A percentile compares a stretch with the other conserved stretches of the same genome.
Conservation (phyloP, 2,113 vertebrate genomes). For the Phaethornis superciliosus region DNA sequence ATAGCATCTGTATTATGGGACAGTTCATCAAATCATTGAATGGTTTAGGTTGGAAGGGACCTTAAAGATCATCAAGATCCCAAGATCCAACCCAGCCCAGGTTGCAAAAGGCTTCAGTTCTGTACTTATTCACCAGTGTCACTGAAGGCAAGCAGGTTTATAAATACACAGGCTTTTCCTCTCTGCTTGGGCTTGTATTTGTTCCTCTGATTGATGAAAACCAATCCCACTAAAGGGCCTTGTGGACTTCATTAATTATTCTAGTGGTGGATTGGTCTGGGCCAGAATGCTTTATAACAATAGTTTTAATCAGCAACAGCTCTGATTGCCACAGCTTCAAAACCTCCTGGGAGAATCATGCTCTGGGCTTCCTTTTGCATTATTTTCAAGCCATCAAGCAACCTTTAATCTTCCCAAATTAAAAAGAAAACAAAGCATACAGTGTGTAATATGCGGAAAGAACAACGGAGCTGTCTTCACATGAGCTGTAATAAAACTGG, state of each 20-base stretch:
- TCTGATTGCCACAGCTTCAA: background rate
- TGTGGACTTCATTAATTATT: background rate
- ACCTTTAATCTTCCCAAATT: background rate
- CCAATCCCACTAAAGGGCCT: background rate
- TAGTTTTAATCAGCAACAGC: constrained; percentile 33
- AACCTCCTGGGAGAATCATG: background rate
- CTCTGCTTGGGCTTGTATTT: background rate
- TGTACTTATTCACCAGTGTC: background rate
- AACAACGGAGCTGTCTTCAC: constrained; percentile 49
- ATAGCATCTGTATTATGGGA: background rate
- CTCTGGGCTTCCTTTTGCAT: background rate
- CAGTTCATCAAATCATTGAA: background rate
- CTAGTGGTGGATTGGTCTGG: background rate
- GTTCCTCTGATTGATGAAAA: background rate
- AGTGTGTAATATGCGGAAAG: constrained; percentile 8
- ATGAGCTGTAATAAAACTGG: background rate
- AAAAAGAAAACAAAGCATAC: constrained; percentile 8
- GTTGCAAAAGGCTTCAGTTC: too few relatives aligned
- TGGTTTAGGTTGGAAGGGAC: too few relatives aligned
- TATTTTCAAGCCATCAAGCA: background rate
- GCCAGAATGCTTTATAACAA: background rate
- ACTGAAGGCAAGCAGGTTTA: background rate
- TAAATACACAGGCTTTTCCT: background rate
- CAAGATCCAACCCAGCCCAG: too few relatives aligned
- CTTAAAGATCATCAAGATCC: too few relatives aligned